Conservation (phyloP, 2,797 vertebrate species). For the Pipistrellus nathusii region DNA sequence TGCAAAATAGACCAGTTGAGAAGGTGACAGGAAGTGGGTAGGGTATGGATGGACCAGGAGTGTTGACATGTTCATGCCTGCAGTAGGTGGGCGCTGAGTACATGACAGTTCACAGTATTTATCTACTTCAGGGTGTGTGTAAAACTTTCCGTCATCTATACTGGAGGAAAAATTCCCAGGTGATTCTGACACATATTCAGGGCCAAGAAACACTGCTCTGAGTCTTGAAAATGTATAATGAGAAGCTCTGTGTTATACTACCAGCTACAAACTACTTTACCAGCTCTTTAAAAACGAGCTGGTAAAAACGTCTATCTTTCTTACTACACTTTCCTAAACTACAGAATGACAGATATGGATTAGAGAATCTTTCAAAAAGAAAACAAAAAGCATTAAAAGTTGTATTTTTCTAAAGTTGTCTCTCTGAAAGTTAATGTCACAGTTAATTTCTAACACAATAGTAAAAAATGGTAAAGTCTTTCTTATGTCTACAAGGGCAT, state of each 20-base stretch:
- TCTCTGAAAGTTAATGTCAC: background rate
- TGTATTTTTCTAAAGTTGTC: constrained; percentile 42
- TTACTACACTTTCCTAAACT: background rate
- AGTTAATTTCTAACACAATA: background rate
- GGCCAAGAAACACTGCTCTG: background rate
- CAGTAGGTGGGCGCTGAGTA: background rate
- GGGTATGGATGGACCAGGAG: background rate
- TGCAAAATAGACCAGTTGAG: background rate
- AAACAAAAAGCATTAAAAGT: background rate
- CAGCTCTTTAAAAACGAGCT: background rate
- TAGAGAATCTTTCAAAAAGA: background rate
- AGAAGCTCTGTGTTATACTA: background rate
- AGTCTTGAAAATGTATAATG: background rate
- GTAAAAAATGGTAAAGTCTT: background rate
- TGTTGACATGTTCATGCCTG: background rate
- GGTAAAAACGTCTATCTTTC: too few relatives aligned
- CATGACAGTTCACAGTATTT: background rate
- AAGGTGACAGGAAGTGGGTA: background rate
- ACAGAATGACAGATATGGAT: background rate
- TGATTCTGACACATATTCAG: background rate
- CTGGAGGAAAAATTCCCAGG: background rate
- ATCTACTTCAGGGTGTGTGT: background rate
- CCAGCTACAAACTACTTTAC: background rate
- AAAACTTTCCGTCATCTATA: background rate
- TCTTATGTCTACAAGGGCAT: background rate